Evolutionary conservation across 2,113 vertebrate genomes (phyloP).

Genomic region (Progne subis): DNA sequence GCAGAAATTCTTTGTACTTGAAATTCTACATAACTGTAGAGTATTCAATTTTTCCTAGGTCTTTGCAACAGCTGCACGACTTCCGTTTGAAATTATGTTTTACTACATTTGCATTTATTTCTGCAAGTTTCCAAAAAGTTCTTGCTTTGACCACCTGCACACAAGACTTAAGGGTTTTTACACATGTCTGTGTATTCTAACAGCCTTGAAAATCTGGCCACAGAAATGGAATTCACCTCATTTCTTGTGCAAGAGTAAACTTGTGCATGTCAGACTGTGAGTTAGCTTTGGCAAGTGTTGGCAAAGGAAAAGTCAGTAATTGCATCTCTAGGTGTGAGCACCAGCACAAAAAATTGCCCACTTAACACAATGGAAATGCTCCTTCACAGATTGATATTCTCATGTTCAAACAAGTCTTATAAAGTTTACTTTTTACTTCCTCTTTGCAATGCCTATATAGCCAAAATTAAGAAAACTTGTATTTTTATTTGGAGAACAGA

Average conservation of each 20-base stretch:
- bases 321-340: background rate
- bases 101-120: background rate
- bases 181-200: rapidly evolving
- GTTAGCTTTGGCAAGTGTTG: background rate
- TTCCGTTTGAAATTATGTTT: background rate
- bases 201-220: background rate
- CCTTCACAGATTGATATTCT: background rate
- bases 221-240: background rate
- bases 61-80: background rate
- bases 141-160: background rate
- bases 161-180: background rate
- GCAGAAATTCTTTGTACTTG: background rate
- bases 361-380: background rate
- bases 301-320: background rate
- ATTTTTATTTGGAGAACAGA: background rate
- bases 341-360: background rate
- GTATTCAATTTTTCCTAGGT: background rate
- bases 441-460: background rate
- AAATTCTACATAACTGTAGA: background rate
- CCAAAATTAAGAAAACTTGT: background rate
- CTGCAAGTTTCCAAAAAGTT: background rate
- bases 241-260: background rate
- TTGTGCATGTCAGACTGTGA: background rate
- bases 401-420: background rate
- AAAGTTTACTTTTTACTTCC: background rate